Percentiles rank a stretch among this genome's conserved stretches.
These are phyloP conservation scores for Hycleus cichorii DNA, from an alignment of 1,140 invertebrate species.

Conservation along the genomic window DNA sequence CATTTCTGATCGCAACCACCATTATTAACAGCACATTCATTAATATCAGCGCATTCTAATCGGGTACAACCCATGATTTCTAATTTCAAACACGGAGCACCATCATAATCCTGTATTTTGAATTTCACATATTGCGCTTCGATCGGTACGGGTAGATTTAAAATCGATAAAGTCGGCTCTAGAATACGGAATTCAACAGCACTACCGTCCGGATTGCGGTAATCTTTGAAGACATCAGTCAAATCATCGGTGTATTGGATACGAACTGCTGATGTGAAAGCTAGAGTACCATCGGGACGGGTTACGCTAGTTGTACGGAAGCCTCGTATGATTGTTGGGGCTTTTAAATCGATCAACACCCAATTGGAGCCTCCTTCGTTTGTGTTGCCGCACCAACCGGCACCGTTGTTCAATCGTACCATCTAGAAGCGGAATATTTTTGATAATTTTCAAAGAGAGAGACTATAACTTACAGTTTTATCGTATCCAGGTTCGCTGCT, in stretches of 20 bases:
- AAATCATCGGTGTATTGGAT: constrained; percentile 82
- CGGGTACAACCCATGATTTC: constrained; percentile 91
- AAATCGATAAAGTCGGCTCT: constrained; percentile 77
- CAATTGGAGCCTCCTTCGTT: constrained; percentile 79
- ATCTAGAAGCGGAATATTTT: constrained; percentile 45
- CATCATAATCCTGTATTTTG: constrained; percentile 81
- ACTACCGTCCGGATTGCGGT: constrained; percentile 83
- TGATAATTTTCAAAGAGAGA: neutral
- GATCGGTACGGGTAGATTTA: constrained; percentile 85
- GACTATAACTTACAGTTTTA: constrained; percentile 60
- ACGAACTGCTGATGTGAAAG: constrained; percentile 80
- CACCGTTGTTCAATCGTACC: constrained; percentile 70
- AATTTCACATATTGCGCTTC: constrained; percentile 86
- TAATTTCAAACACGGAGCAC: constrained; percentile 81
- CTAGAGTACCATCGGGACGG: constrained; percentile 66
- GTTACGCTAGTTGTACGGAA: constrained; percentile 84
- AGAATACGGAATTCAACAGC: constrained; percentile 87
- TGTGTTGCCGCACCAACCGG: constrained; percentile 84
- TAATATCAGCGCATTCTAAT: constrained; percentile 84
- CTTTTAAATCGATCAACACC: constrained; percentile 80
- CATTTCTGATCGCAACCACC: constrained; percentile 93
- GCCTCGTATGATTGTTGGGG: constrained; percentile 82
- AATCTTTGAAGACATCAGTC: constrained; percentile 83
- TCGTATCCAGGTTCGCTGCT: constrained; percentile 71
- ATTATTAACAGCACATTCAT: constrained; percentile 84